A percentile compares a stretch with the other conserved stretches of the same genome.
phyloP scores from a whole-genome alignment of 2,888 invertebrate species.

The Trichogramma dendrolimi region DNA sequence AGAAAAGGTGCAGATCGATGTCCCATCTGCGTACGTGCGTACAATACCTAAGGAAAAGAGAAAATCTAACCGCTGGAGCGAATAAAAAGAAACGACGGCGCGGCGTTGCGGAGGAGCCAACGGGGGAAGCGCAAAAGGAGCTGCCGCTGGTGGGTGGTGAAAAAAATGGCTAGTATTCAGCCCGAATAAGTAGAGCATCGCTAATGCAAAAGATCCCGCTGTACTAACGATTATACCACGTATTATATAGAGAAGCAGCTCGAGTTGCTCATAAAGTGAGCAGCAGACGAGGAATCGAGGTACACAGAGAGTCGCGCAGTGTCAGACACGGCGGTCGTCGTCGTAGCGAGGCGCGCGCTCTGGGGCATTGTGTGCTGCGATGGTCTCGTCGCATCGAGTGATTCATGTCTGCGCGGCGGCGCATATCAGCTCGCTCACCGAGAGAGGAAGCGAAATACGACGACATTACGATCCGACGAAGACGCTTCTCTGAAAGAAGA shows the following conservation, averaged over 20 bases:
- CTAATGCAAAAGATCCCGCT: too few species aligned
- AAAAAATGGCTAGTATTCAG: slow-evolving; percentile 14
- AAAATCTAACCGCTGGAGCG: too few species aligned
- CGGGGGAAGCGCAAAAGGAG: background rate
- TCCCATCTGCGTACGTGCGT: slow-evolving; percentile 4
- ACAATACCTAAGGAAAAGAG: background rate
- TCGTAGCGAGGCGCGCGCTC: background rate
- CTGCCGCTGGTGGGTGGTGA: too few species aligned
- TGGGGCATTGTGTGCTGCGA: background rate
- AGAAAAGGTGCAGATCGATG: slow-evolving; percentile 14
- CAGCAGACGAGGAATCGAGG: too few species aligned
- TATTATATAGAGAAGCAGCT: too few species aligned
- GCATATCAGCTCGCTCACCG: background rate
- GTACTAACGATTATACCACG: too few species aligned
- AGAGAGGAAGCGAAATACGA: background rate
- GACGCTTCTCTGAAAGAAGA: too few species aligned
- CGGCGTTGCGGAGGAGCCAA: background rate
- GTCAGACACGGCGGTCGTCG: too few species aligned
- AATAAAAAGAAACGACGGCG: too few species aligned
- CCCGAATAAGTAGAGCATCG: slow-evolving; percentile 1
- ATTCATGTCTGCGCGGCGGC: background rate
- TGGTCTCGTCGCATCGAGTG: background rate
- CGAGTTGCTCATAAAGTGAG: too few species aligned
- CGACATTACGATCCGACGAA: too few species aligned
- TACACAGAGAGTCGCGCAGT: too few species aligned